A percentile compares a stretch with the other conserved stretches of the same genome.
Conservation (phyloP, 2,797 vertebrate genomes). For the Natrix natrix region DNA sequence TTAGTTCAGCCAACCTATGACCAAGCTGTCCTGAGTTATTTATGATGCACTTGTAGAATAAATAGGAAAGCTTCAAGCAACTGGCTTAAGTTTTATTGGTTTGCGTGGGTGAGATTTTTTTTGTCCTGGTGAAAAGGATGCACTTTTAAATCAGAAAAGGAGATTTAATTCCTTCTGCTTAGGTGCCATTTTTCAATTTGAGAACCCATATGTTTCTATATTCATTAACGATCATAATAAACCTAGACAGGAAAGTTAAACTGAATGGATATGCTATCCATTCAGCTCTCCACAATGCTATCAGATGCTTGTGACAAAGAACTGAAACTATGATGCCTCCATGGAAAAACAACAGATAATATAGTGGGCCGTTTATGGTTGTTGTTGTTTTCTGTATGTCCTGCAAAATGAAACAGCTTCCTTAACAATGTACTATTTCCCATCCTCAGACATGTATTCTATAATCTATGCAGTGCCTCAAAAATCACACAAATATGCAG, state of each 20-base stretch:
- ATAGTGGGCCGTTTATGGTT: background rate
- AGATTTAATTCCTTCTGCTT: background rate
- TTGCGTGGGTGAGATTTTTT: conserved; percentile 4
- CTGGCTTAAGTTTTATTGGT: background rate
- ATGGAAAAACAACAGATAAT: background rate
- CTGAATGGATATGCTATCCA: background rate
- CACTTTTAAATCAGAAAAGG: background rate
- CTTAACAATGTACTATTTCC: background rate
- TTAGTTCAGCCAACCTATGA: conserved; percentile 15
- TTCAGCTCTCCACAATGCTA: background rate
- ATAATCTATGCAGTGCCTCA: background rate
- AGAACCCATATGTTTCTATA: background rate
- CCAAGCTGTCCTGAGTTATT: conserved; percentile 17
- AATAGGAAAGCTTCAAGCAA: conserved; percentile 3
- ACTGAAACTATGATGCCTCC: background rate
- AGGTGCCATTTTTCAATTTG: background rate
- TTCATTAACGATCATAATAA: background rate
- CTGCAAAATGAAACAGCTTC: background rate
- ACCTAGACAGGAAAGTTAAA: background rate
- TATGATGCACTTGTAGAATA: conserved; percentile 12
- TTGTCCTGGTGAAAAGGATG: background rate
- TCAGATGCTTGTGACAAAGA: background rate
- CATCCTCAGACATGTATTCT: background rate
- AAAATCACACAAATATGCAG: background rate
- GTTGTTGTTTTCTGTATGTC: background rate